Evolutionary conservation across 2,797 vertebrate genomes (phyloP).

Genomic region (Linurgus olivaceus): DNA sequence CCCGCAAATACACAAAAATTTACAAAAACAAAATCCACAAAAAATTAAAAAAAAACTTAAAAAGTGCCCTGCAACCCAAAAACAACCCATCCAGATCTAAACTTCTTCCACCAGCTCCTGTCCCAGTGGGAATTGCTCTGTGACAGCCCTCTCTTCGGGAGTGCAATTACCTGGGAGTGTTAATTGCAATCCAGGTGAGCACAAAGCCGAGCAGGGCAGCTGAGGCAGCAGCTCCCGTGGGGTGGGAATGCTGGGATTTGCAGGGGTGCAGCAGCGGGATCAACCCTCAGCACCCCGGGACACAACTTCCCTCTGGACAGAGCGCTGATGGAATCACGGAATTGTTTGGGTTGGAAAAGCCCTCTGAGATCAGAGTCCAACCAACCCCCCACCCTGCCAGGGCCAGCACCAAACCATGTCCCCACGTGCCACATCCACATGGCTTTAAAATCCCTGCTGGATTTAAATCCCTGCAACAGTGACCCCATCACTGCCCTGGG

Average conservation of each 20-base stretch:
- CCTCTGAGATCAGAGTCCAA: rapidly evolving
- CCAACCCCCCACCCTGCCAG: rapidly evolving
- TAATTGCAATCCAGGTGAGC: not conserved
- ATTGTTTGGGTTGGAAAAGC: not conserved
- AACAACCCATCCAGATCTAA: too few species aligned
- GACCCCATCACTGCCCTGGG: not conserved
- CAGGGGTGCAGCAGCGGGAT: not conserved
- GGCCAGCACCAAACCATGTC: rapidly evolving
- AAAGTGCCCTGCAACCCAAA: too few species aligned
- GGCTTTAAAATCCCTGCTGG: not conserved
- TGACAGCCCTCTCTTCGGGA: not conserved
- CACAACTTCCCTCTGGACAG: rapidly evolving
- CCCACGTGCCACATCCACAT: not conserved
- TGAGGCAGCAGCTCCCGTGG: not conserved
- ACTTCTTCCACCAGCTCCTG: not conserved
- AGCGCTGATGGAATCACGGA: rapidly evolving
- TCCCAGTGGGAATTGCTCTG: not conserved
- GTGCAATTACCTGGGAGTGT: not conserved
- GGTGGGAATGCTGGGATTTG: rapidly evolving
- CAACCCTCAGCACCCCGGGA: rapidly evolving
- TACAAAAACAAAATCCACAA: not conserved
- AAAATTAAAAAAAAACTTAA: too few species aligned
- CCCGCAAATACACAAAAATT: not conserved
- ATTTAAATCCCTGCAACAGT: too few species aligned
- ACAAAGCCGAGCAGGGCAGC: not conserved